These are phyloP conservation scores for Callipepla squamata DNA, from an alignment of 2,113 vertebrate genomes.

Conservation along the genomic window DNA sequence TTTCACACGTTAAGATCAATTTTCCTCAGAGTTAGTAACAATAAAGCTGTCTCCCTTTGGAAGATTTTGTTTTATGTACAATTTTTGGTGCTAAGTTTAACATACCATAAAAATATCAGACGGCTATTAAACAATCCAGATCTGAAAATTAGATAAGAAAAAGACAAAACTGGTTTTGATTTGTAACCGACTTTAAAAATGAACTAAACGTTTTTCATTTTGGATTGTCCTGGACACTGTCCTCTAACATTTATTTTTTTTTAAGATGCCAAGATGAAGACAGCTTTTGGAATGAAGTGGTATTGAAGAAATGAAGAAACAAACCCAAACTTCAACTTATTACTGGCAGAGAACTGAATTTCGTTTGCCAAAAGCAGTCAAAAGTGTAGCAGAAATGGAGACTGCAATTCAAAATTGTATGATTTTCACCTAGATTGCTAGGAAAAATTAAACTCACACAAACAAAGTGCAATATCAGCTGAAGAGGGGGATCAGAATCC, in stretches of 20 bases:
- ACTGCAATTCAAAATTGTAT: neutral
- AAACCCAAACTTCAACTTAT: neutral
- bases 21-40: constrained; percentile 26
- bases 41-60: neutral
- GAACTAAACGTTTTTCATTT: neutral
- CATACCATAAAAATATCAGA: neutral
- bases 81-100: neutral
- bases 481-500: neutral
- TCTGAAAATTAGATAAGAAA: neutral
- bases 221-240: neutral
- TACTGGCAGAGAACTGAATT: neutral
- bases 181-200: neutral
- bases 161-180: neutral
- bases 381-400: neutral
- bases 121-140: neutral
- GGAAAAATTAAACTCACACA: neutral
- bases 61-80: neutral
- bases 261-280: neutral
- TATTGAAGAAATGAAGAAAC: neutral
- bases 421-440: neutral
- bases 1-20: constrained; percentile 38
- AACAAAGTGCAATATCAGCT: neutral
- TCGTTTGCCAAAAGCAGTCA: constrained; percentile 6
- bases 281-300: neutral
- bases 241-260: neutral